Base-by-base conservation (phyloP, 1,140 invertebrate species). In the Atopsyche davidsoni region DNA sequence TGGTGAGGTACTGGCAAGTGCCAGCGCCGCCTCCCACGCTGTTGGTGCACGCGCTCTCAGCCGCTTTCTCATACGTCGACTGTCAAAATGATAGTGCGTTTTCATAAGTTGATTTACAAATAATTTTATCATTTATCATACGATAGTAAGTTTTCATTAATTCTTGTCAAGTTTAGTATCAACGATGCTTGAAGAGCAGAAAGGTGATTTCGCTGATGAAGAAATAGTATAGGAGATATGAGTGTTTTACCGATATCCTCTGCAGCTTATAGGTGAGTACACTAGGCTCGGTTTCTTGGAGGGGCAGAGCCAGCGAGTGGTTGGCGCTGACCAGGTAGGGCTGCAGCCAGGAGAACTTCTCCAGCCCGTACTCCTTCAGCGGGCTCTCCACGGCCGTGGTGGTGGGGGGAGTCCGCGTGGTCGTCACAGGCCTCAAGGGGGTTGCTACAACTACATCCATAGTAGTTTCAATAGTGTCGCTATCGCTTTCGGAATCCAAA, bases 1-100 rank as follows among this genome's bases (percentile, higher is more conserved):
- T 34, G 0, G 55, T 57, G 24, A 57, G 43, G 39, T 57, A 57
- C 17, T 50, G 25, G 36, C 55, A 57, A 11, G 28, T 32, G 9
- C 55, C 55, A 1, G 23, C 0, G 3, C 46, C 55, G 24, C 55
- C 55, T 4, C 19, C 32, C 7, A 50, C 16, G 21, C 46, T 51
- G 23, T 53, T 53, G 16, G 17, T 10, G 31, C 50, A 56, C 7
- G 50, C 18, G 11, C 10, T 18, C 4, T 32, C 21, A 3, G 3
- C 6, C 4, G 14, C 7, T 13, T 22, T 16, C 2, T 18, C 2
- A 22, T 41, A 47, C 1, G 2, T 44, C 11, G 1, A 2, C 41
- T 44, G 41, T 14, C 24, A 28, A 14, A 10, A 6, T 10, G 6
- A 38, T 38, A 11, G 6, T 11, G 6, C 16, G 6, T 38, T 16